Base-by-base conservation (phyloP, 2,888 invertebrate genomes). In the Lepidochitona cinerea region DNA sequence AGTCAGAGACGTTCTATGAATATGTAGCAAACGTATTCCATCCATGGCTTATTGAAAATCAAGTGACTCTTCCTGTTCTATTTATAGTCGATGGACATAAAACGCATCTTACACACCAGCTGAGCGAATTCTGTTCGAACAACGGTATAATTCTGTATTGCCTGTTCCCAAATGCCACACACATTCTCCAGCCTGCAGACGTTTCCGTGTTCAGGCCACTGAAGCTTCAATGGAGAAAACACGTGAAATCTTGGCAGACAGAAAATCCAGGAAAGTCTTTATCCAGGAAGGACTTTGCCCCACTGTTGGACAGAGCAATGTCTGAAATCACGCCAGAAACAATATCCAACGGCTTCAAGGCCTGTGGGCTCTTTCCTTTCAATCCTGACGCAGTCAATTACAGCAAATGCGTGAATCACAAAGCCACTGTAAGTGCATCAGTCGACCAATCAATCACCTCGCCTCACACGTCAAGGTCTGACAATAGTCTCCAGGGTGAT, bases 141-240 rank as follows among this genome's bases (percentile, higher is more conserved):
- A 70, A 78, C 23, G 76, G 71, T 12, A 71, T 78, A 12, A 72
- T 76, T 29, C 41, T 78, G 37, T 78, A 76, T 67, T 77, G 75
- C 37, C 54, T 75, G 18, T 37, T 73, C 14, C 65, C 78, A 37
- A 68, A 76, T 59, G 70, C 75, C n/a, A 76, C 69, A 3, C 78
- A 76, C 23, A 54, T 75, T 23, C 64, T 75, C 7, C 75, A 78
- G 49, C 72, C 72, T 35, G 71, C 71, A 49, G 74, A 78, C 33
- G 71, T 76, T n/a, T 73, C 69, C 35, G 64, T 78, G 14, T 78
- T 75, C 65, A 18, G 37, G 26, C 72, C 74, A 5, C 52, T 78
- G 72, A 76, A 78, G 66, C 53, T 68, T 12, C 37, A 66, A 14
- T 80, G 80, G 80, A 73, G 68, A 36, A 36, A 59, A 9, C 6